Base-by-base conservation (phyloP, 1,140 invertebrate genomes). In the Nasonia vitripennis region DNA sequence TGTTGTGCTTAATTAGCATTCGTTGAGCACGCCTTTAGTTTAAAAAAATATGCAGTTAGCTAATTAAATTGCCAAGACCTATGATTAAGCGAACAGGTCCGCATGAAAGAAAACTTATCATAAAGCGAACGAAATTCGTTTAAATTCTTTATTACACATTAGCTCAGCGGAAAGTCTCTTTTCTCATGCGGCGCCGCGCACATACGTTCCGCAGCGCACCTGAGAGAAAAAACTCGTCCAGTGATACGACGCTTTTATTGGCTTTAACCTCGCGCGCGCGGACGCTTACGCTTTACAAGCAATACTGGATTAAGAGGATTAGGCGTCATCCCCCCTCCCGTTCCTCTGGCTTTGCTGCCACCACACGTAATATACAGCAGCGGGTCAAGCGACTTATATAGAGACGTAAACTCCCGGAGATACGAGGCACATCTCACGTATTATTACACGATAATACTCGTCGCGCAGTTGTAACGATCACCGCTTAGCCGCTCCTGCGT, bases 361-460 rank as follows among this genome's bases (percentile, higher is more conserved):
- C 41, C 11, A 12, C 74, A 45, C 41, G 17, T 45, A 48, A 77
- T 75, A 41, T 31, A 23, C 12, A 14, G 77, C 77, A 23, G 45
- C 77, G n/a, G 55, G 55, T 62, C 55, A 62, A 62, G 67, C 37
- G 68, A 73, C 68, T 81, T 55, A 82, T 62, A 62, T 55, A 74
- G 70, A 74, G 81, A 82, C 81, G 81, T 62, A 74, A 82, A 82
- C 12, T 67, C n/a, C 17, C 11, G 2, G 67, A 71, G 67, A 75
- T 75, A 75, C 74, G 74, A 45, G 34, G 12, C 41, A 62, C 55
- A 62, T 62, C 55, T 62, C 55, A 20, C 55, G 55, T 62, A 62
- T 62, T 62, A 62, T 62, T 62, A 62, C 55, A 62, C 17, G 55
- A 62, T 62, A 62, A 62, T 62, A 62, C 55, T 62, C 55, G 55